phyloP scores from a whole-genome alignment of 2,113 vertebrate genomes.

The Apodemus sylvaticus region DNA sequence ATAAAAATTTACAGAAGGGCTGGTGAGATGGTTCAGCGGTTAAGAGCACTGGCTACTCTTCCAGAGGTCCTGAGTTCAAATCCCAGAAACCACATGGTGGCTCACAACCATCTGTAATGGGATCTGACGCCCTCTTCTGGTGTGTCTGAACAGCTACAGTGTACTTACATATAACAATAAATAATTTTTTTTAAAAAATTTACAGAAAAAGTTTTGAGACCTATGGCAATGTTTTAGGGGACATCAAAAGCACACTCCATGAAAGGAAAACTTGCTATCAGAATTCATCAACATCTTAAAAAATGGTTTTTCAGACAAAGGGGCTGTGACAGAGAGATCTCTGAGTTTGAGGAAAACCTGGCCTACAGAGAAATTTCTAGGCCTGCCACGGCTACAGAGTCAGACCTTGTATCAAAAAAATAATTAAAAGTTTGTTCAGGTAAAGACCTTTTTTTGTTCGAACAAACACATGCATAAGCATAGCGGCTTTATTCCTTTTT shows the following conservation, averaged over 20 bases:
- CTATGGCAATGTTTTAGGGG: neutral
- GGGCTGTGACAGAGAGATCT: neutral
- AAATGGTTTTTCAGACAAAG: neutral
- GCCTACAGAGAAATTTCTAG: neutral
- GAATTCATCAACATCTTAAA: slow-evolving; percentile 6
- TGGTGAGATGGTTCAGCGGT: no score
- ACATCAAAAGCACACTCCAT: neutral
- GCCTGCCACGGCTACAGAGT: neutral
- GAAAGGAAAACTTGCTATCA: slow-evolving; percentile 29
- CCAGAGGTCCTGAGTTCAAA: no score
- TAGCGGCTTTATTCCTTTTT: neutral
- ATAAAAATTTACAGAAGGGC: slow-evolving; percentile 35
- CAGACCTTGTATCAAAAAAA: neutral
- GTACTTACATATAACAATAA: no score
- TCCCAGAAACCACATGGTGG: no score
- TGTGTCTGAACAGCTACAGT: no score
- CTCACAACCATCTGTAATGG: no score
- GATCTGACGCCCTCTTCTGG: no score
- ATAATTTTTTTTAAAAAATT: no score
- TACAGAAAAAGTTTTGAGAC: slow-evolving; percentile 42
- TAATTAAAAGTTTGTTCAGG: neutral
- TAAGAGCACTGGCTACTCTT: no score
- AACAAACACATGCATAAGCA: slow-evolving; percentile 4
- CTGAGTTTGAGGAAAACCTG: neutral
- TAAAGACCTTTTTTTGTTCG: neutral